These are phyloP conservation scores for Aproaerema taeniolella DNA, from an alignment of 2,888 invertebrate genomes.

Conservation along the genomic window DNA sequence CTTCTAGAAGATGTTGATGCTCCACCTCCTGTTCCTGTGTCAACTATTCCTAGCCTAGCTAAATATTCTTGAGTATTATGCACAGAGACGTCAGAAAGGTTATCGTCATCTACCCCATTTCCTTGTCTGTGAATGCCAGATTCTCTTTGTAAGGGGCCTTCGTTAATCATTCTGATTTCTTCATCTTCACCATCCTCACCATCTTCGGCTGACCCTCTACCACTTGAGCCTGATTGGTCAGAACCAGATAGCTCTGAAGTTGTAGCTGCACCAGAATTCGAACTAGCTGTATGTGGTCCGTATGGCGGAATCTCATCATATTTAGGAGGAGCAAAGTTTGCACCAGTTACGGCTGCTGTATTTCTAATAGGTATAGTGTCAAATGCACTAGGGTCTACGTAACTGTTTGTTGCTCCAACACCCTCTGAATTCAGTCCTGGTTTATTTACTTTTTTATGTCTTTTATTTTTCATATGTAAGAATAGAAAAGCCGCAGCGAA, in stretches of 20 bases:
- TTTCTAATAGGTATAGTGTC: conserved; percentile 92
- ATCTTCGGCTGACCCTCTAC: conserved; percentile 97
- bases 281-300: conserved; percentile 86
- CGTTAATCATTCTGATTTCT: conserved; percentile 98
- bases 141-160: conserved; percentile 89
- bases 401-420: conserved; percentile 88
- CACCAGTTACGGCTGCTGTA: conserved; percentile 69
- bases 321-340: conserved; percentile 89
- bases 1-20: conserved; percentile 82
- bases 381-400: conserved; percentile 92
- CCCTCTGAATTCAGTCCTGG: conserved; percentile 85
- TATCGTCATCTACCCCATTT: conserved; percentile 80
- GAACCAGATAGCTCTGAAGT: conserved; percentile 96
- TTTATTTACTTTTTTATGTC: conserved; percentile 88
- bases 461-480: conserved; percentile 88
- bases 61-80: conserved; percentile 97
- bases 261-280: conserved; percentile 87
- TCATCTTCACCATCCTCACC: conserved; percentile 96
- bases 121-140: conserved; percentile 80
- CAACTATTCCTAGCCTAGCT: conserved; percentile 95
- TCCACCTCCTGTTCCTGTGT: conserved; percentile 82
- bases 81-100: conserved; percentile 92
- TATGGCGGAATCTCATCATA: conserved; percentile 95
- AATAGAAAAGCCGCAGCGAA: conserved; percentile 91
- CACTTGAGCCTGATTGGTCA: conserved; percentile 96